Evolutionary conservation across 2,888 invertebrate species (phyloP).

Genomic region (Euplexia lucipara): DNA sequence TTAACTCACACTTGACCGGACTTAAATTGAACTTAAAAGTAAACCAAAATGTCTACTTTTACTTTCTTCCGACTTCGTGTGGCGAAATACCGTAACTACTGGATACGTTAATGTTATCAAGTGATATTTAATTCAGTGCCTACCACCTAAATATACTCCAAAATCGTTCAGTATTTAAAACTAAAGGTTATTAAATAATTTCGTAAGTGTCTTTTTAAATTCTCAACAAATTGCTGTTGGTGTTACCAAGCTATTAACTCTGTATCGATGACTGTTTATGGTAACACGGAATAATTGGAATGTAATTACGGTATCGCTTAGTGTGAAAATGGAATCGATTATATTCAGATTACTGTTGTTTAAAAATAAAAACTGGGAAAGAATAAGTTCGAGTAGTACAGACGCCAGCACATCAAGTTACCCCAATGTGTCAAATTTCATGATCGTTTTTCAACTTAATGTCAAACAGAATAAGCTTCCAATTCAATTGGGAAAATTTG

Average conservation of each 20-base stretch:
- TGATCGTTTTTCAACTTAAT: too few species aligned
- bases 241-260: constrained; percentile 36
- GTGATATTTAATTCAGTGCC: constrained; percentile 49
- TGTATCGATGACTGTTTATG: constrained; percentile 28
- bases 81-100: constrained; percentile 37
- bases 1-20: constrained; percentile 43
- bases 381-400: too few species aligned
- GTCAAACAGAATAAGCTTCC: too few species aligned
- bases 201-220: constrained; percentile 44
- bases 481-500: too few species aligned
- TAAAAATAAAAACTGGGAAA: background rate
- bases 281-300: constrained; percentile 26
- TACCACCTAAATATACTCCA: constrained; percentile 41
- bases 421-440: too few species aligned
- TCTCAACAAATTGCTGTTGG: constrained; percentile 38
- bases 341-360: constrained; percentile 7
- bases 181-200: constrained; percentile 48
- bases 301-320: constrained; percentile 6
- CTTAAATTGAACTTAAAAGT: constrained; percentile 34
- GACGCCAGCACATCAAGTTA: too few species aligned
- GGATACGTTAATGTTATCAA: constrained; percentile 41
- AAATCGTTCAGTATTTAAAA: constrained; percentile 24
- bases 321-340: constrained; percentile 18
- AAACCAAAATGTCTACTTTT: constrained; percentile 46
- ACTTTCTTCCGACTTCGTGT: constrained; percentile 52